A percentile compares a stretch with the other conserved stretches of the same genome.
Conservation (phyloP, 2,888 invertebrate species). For the Tridacna crocea region DNA sequence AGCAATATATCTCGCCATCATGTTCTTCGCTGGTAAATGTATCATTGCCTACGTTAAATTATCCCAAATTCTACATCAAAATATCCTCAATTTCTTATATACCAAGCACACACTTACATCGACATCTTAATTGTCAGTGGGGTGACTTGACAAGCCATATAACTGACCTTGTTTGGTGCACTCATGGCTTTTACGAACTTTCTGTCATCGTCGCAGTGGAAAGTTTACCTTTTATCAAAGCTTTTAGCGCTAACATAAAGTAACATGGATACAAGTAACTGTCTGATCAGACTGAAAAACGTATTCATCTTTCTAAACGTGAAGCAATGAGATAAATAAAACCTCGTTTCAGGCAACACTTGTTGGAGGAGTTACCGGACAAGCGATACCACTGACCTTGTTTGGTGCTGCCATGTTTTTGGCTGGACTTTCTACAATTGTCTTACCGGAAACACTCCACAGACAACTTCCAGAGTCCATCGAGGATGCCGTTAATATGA, state of each 20-base stretch:
- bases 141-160: constrained; percentile 55
- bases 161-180: constrained; percentile 65
- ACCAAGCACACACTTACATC: too few species aligned
- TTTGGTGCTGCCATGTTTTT: constrained; percentile 66
- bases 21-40: too few species aligned
- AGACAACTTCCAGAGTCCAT: constrained; percentile 72
- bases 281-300: too few species aligned
- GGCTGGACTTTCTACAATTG: constrained; percentile 64
- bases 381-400: constrained; percentile 65
- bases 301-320: too few species aligned
- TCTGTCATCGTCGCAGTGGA: constrained; percentile 70
- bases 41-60: too few species aligned
- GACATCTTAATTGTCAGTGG: constrained; percentile 27
- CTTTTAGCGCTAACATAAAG: too few species aligned
- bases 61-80: too few species aligned
- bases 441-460: constrained; percentile 72
- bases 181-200: constrained; percentile 65
- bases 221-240: constrained; percentile 18
- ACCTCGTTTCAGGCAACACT: constrained; percentile 48
- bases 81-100: too few species aligned
- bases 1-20: too few species aligned
- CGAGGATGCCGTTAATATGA: constrained; percentile 62
- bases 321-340: too few species aligned
- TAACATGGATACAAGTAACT: too few species aligned
- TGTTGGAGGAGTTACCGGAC: constrained; percentile 38